Base-by-base conservation (phyloP, 2,888 invertebrate species). In the Lasioglossum calceatum region DNA sequence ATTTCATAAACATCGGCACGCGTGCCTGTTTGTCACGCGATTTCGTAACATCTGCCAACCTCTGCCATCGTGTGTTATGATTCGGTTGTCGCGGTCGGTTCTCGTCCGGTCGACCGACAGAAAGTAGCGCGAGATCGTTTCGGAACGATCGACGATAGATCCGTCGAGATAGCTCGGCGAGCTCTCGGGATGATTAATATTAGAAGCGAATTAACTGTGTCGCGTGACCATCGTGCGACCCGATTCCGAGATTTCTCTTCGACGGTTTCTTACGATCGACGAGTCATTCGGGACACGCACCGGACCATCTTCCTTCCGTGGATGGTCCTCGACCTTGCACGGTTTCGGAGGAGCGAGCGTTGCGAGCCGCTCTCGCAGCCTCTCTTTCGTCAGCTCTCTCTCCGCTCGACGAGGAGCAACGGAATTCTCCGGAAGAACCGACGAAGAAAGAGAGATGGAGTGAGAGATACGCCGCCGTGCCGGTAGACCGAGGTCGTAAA, bases 251-350 rank as follows among this genome's bases (percentile, higher is more conserved):
- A 84, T 86, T 84, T 88, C 87, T 86, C 85, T 77, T 82, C 78
- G 81, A 42, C 54, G 82, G 72, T 86, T 87, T 84, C 79, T 85
- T 78, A 74, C 80, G 77, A 86, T 67, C 83, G 64, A 61, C 50
- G 71, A 77, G 72, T 76, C 84, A 71, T 83, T 77, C 81, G n/a
- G 83, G 82, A 84, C 86, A 80, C 77, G 78, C 67, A 64, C 27
- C 79, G 85, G 44, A 70, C 61, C 82, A 73, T 84, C 72, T 85
- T 72, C 67, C 67, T 70, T 70, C 67, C 32, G 42, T 74, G 67
- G 76, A 85, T 80, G 89, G 83, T 82, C 87, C 90, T 84, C 90
- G 90, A 87, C 91, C 89, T 92, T 92, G 91, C 77, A 80, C 73
- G 70, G 67, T 87, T 88, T 87, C 77, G 82, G 77, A 74, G 70